Conservation (phyloP, 1,140 invertebrate genomes). For the Dreissena rostriformis region DNA sequence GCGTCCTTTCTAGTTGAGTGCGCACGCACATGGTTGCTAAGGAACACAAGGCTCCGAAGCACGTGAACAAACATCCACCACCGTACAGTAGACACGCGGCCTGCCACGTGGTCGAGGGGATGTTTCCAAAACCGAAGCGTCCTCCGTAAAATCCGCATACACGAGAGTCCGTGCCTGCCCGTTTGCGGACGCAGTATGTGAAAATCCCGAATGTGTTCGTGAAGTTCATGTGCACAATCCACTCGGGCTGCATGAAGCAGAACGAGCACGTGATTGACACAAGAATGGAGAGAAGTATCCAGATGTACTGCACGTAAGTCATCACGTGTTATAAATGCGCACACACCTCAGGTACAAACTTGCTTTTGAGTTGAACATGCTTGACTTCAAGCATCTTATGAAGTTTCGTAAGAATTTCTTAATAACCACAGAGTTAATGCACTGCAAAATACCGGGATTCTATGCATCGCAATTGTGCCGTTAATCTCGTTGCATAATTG, state of each 20-base stretch:
- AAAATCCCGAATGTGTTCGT: conserved; percentile 68
- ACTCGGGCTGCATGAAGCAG: conserved; percentile 75
- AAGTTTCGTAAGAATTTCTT: too few relatives aligned
- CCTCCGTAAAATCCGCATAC: conserved; percentile 72
- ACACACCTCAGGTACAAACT: too few relatives aligned
- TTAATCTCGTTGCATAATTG: too few relatives aligned
- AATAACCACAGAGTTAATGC: too few relatives aligned
- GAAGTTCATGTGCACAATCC: conserved; percentile 70
- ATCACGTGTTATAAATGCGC: not conserved
- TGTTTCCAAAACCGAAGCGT: conserved; percentile 63
- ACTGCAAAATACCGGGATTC: too few relatives aligned
- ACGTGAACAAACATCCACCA: conserved; percentile 71
- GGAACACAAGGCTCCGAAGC: conserved; percentile 63
- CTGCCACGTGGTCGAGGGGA: conserved; percentile 74
- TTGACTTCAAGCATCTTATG: too few relatives aligned
- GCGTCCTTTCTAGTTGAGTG: conserved; percentile 29
- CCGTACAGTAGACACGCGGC: conserved; percentile 74
- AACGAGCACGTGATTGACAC: conserved; percentile 70
- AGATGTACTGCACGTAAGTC: conserved; percentile 62
- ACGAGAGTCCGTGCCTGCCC: conserved; percentile 2
- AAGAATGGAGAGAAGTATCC: conserved; percentile 71
- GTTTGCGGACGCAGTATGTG: conserved; percentile 35
- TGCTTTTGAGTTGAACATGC: too few relatives aligned
- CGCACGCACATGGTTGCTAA: conserved; percentile 51
- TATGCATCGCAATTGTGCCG: too few relatives aligned